These are phyloP conservation scores for Myanophis thanlyinensis DNA, from an alignment of 2,113 vertebrate species.

Conservation along the genomic window DNA sequence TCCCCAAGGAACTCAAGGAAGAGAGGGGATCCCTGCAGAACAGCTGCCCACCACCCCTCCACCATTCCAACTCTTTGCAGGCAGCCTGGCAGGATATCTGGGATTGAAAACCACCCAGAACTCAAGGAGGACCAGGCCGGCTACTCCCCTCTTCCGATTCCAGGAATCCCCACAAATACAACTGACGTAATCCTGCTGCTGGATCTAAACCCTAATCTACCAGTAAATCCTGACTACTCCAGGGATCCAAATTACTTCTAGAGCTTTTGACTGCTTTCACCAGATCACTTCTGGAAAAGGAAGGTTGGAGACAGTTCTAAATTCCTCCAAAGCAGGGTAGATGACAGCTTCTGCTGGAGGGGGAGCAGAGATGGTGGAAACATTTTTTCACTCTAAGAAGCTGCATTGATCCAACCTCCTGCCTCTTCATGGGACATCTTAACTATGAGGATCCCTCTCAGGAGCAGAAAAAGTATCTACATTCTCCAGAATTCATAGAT, in stretches of 20 bases:
- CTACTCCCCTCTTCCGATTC: background rate
- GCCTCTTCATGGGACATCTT: no score
- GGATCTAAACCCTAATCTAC: background rate
- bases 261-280: background rate
- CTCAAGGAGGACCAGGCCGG: background rate
- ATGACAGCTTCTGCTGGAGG: background rate
- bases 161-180: background rate
- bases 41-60: background rate
- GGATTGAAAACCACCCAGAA: background rate
- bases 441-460: background rate
- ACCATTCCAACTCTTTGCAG: background rate
- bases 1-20: background rate
- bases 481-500: background rate
- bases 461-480: background rate
- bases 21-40: background rate
- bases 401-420: background rate
- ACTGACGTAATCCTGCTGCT: background rate
- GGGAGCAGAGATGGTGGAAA: background rate
- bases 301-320: background rate
- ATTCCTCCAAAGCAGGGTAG: background rate
- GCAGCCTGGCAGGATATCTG: background rate
- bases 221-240: background rate
- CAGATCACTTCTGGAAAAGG: background rate
- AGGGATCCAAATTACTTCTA: background rate
- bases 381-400: background rate